phyloP scores from a whole-genome alignment of 2,888 invertebrate genomes.

The Lingula anatina region DNA sequence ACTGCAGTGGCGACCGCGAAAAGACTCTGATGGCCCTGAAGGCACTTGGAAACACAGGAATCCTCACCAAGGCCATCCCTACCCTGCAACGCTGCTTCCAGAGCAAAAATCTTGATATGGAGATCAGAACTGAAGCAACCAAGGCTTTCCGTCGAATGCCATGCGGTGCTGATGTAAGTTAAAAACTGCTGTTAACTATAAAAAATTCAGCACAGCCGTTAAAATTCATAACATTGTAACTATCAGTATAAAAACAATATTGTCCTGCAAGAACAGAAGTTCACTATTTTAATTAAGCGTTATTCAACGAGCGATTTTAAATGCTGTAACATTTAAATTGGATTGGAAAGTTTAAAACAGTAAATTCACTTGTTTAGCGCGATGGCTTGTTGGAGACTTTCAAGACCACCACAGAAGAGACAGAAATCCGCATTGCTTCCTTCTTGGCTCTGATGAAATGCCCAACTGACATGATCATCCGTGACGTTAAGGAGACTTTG shows the following conservation, averaged over 20 bases:
- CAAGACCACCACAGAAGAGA: slow-evolving; percentile 66
- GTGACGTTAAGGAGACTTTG: slow-evolving; percentile 60
- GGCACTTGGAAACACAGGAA: slow-evolving; percentile 83
- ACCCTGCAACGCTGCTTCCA: slow-evolving; percentile 32
- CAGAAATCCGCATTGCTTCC: slow-evolving; percentile 80
- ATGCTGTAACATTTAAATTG: no score
- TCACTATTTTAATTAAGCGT: no score
- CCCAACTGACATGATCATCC: slow-evolving; percentile 71
- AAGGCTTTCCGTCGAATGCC: slow-evolving; percentile 70
- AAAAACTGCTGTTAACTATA: no score
- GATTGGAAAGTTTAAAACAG: no score
- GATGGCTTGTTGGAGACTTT: no score
- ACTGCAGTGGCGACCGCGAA: slow-evolving; percentile 21
- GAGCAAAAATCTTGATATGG: slow-evolving; percentile 62
- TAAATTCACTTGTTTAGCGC: no score
- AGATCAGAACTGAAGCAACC: slow-evolving; percentile 73
- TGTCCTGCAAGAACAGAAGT: no score
- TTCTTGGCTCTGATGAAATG: slow-evolving; percentile 87
- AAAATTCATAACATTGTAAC: no score
- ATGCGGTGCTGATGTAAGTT: slow-evolving; percentile 56
- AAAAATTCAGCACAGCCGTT: no score
- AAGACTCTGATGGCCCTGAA: slow-evolving; percentile 69
- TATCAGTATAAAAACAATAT: no score
- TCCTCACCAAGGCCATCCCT: slow-evolving; percentile 52
- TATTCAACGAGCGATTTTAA: no score